Conservation (phyloP, 2,797 vertebrate genomes). For the Enteromius mattozi region DNA sequence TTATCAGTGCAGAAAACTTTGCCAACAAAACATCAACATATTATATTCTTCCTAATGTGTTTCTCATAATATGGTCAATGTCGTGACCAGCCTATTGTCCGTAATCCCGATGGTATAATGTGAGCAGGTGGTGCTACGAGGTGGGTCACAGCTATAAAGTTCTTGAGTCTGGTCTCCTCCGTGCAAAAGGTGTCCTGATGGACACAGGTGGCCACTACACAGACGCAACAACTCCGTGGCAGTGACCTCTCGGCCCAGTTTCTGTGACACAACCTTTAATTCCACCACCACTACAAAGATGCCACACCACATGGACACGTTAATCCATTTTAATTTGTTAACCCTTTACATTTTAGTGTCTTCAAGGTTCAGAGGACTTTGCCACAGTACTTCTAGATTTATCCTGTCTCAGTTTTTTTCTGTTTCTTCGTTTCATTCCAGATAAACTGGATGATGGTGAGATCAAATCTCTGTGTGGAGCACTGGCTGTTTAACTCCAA, state of each 20-base stretch:
- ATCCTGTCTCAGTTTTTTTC: neutral
- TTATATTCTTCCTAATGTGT: neutral
- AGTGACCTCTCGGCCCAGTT: neutral
- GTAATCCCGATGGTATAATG: conserved; percentile 7
- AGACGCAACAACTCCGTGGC: neutral
- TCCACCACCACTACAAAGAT: neutral
- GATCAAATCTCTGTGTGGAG: too few relatives aligned
- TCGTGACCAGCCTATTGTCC: neutral
- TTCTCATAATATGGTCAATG: neutral
- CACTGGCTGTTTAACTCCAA: too few relatives aligned
- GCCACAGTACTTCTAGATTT: neutral
- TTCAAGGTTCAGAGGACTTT: neutral
- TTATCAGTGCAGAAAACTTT: neutral
- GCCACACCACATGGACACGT: neutral
- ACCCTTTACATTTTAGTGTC: neutral
- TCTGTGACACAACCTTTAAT: neutral
- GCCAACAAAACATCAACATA: neutral
- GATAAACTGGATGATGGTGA: too few relatives aligned
- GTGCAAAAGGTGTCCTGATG: conserved; percentile 15
- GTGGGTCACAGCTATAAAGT: neutral
- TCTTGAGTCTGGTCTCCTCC: neutral
- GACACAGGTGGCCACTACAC: conserved; percentile 18
- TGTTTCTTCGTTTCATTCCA: too few relatives aligned
- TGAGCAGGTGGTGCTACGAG: conserved; percentile 25
- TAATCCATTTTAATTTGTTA: conserved; percentile 13